These are phyloP conservation scores for Typhlichthys subterraneus DNA, from an alignment of 2,797 vertebrate species.

Conservation along the genomic window DNA sequence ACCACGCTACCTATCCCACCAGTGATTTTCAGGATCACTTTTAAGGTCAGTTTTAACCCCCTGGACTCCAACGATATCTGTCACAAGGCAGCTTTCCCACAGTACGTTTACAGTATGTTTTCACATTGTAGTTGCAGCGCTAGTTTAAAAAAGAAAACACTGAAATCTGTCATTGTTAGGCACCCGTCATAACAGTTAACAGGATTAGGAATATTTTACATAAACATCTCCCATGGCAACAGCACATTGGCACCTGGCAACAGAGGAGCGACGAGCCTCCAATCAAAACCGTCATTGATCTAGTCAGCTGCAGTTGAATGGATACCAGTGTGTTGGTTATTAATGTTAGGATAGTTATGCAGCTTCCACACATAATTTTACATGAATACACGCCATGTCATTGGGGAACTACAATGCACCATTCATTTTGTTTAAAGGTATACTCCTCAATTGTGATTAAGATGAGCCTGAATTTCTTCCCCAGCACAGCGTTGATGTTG, in stretches of 20 bases:
- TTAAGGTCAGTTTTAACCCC: background rate
- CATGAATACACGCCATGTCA: no score
- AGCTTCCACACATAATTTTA: background rate
- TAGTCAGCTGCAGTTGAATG: constrained; percentile 47
- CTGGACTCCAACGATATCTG: no score
- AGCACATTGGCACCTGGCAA: constrained; percentile 41
- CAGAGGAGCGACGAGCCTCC: constrained; percentile 20
- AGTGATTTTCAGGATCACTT: constrained; percentile 20
- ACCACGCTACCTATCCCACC: background rate
- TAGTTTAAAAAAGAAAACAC: constrained; percentile 3
- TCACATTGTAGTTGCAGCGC: constrained; percentile 11
- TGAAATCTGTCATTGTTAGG: constrained; percentile 44
- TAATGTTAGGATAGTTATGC: background rate
- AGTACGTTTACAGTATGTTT: no score
- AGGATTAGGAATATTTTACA: constrained; percentile 77
- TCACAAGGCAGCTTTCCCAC: no score
- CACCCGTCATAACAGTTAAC: constrained; percentile 69
- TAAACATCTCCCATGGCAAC: constrained; percentile 78
- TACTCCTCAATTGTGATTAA: no score
- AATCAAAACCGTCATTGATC: constrained; percentile 34
- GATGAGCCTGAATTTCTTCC: no score
- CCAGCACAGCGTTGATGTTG: no score
- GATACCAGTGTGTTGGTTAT: background rate
- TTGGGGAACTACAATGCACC: no score
- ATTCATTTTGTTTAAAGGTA: no score